Conservation (phyloP, 2,113 vertebrate genomes). For the Melanocharis versteri region DNA sequence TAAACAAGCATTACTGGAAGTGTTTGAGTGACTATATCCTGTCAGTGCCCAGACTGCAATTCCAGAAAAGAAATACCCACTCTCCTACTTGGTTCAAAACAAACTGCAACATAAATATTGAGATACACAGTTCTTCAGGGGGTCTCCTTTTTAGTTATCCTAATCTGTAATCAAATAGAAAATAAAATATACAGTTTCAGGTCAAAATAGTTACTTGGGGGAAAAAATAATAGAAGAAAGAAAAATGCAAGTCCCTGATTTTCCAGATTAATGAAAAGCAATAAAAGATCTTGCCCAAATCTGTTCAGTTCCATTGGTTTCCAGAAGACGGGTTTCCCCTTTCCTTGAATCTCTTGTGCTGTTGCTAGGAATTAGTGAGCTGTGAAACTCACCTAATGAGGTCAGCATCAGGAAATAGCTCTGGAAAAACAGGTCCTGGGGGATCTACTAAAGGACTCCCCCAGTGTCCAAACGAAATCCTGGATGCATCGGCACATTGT, state of each 20-base stretch:
- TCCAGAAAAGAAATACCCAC: neutral
- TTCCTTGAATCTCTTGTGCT: slow-evolving; percentile 7
- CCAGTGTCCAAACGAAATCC: slow-evolving; percentile 30
- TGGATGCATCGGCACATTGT: slow-evolving; percentile 51
- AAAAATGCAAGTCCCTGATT: neutral
- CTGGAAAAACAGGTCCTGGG: slow-evolving; percentile 14
- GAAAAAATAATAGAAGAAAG: neutral
- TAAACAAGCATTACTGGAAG: slow-evolving; percentile 12
- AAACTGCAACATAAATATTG: neutral
- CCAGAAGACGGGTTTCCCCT: slow-evolving; percentile 33
- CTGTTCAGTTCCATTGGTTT: slow-evolving; percentile 27
- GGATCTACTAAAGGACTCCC: slow-evolving; percentile 46
- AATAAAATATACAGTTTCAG: neutral
- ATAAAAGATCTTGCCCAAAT: slow-evolving; percentile 38
- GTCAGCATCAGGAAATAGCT: slow-evolving; percentile 64
- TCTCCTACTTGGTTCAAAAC: neutral
- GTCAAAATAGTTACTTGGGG: neutral
- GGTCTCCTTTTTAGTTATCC: neutral
- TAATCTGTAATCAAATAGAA: neutral
- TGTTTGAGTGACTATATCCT: neutral
- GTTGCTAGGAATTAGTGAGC: slow-evolving; percentile 62
- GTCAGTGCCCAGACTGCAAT: neutral
- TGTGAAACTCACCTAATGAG: slow-evolving; percentile 69
- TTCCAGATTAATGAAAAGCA: slow-evolving; percentile 48
- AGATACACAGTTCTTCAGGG: neutral